phyloP scores from a whole-genome alignment of 2,797 vertebrate species.

The Darevskia mixta region DNA sequence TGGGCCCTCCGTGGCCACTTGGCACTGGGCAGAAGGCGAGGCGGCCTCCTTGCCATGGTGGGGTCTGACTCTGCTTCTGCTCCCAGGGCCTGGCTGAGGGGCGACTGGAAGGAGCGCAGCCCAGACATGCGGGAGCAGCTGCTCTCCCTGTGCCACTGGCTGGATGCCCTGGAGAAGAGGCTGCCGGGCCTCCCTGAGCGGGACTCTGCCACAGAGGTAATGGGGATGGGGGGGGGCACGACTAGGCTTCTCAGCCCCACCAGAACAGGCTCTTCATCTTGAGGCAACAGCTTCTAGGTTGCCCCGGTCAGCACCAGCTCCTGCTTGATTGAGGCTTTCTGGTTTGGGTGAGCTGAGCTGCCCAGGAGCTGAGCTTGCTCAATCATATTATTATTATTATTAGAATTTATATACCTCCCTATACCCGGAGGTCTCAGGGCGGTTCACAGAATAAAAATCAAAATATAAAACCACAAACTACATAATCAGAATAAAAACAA shows the following conservation, averaged over 20 bases:
- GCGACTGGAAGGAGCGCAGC: slow-evolving; percentile 77
- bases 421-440: no score
- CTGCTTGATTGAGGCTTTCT: background rate
- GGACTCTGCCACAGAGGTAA: slow-evolving; percentile 71
- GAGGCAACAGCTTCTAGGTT: background rate
- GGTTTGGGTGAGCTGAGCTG: background rate
- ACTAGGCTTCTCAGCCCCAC: background rate
- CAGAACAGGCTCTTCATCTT: no score
- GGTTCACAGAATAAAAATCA: no score
- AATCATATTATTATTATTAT: no score
- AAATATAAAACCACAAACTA: no score
- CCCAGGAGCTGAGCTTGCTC: background rate
- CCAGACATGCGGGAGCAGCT: slow-evolving; percentile 85
- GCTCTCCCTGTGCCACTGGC: slow-evolving; percentile 84
- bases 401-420: no score
- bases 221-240: background rate
- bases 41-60: background rate
- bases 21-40: accelerated
- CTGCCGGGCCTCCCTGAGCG: slow-evolving; percentile 64
- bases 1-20: no score
- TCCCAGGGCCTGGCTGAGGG: slow-evolving; percentile 59
- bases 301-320: background rate
- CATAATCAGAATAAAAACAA: no score
- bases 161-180: slow-evolving; percentile 84
- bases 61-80: background rate